Conservation (phyloP, 2,888 invertebrate species). For the Lamproptera curius region DNA sequence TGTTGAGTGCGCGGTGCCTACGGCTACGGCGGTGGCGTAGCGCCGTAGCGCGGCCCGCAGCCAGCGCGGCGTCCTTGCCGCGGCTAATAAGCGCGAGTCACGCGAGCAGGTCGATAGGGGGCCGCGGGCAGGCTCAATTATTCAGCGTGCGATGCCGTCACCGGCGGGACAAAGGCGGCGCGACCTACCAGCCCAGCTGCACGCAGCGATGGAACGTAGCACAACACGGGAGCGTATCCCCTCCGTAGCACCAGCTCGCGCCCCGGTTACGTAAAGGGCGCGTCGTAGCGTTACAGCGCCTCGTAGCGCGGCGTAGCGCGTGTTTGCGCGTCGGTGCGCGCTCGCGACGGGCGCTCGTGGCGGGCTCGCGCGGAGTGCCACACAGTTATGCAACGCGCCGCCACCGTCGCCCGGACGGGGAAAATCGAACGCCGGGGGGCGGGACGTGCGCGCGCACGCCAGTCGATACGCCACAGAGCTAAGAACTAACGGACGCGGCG, state of each 20-base stretch:
- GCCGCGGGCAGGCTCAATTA: conserved; percentile 71
- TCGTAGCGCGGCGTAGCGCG: conserved; percentile 70
- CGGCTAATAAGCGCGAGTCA: conserved; percentile 62
- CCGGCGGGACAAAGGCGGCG: conserved; percentile 59
- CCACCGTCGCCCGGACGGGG: conserved; percentile 61
- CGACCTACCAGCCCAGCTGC: conserved; percentile 64
- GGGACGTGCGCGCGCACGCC: conserved; percentile 65
- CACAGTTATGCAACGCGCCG: conserved; percentile 74
- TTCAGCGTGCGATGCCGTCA: conserved; percentile 63
- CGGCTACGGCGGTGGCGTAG: conserved; percentile 35
- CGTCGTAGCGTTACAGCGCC: conserved; percentile 59
- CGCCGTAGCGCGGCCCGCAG: conserved; percentile 56
- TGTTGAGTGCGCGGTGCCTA: conserved; percentile 30
- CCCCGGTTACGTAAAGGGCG: conserved; percentile 73
- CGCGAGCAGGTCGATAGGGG: conserved; percentile 76
- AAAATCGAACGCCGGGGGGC: conserved; percentile 66
- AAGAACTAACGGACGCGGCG: conserved; percentile 30
- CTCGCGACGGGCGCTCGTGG: conserved; percentile 66
- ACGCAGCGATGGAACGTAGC: conserved; percentile 45
- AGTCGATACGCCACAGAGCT: conserved; percentile 47
- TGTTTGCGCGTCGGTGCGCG: conserved; percentile 66
- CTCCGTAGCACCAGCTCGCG: conserved; percentile 38
- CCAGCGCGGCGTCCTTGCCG: conserved; percentile 73
- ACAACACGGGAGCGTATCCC: conserved; percentile 48
- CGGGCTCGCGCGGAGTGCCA: conserved; percentile 75